Evolutionary conservation across 2,888 invertebrate genomes (phyloP), one percentile per base, ranked within the genome.

Genomic region (Augochlorella aurata): DNA sequence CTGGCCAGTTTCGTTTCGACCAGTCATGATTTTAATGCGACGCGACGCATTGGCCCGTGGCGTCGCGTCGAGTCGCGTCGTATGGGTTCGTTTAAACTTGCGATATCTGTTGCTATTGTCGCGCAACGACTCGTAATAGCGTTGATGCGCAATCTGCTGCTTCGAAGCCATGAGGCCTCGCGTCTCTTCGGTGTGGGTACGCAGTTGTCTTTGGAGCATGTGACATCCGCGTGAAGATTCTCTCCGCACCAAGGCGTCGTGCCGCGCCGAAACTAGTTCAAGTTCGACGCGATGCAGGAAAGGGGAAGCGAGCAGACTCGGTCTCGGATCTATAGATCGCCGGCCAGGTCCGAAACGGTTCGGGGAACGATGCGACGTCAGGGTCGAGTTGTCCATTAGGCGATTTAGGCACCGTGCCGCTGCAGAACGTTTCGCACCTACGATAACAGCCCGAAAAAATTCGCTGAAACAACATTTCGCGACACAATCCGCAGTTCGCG

Each of bases 81-180:
- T 38, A 38, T 18, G 5, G n/a, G 44, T 65, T 44, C 44, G n/a
- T 38, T n/a, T 44, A 44, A 44, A 44, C n/a, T 1, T 1, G n/a
- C 44, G 12, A n/a, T 21, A 52, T 61, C 71, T 68, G 61, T 75
- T 75, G 63, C 61, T 49, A 74, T 74, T 54, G 74, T 66, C 18
- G 49, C 24, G 21, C n/a, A 73, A 61, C 38, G 63, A 38, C n/a
- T 44, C 74, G 79, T 71, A 67, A 71, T 47, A 71, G 49, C 12
- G 45, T 68, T 61, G 38, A 77, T 47, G 81, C 85, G 87, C 83
- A 85, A 74, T 81, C 79, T 44, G 79, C 81, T 81, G 82, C 85
- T 79, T 87, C 86, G 79, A 86, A 85, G 82, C 10, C 72, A 61
- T 52, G 65, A 68, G 72, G 74, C 70, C 58, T 71, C 79, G 81